Evolutionary conservation across 2,113 vertebrate species (phyloP), one percentile per base, ranked within the genome.

Genomic region (Brachionichthys hirsutus): DNA sequence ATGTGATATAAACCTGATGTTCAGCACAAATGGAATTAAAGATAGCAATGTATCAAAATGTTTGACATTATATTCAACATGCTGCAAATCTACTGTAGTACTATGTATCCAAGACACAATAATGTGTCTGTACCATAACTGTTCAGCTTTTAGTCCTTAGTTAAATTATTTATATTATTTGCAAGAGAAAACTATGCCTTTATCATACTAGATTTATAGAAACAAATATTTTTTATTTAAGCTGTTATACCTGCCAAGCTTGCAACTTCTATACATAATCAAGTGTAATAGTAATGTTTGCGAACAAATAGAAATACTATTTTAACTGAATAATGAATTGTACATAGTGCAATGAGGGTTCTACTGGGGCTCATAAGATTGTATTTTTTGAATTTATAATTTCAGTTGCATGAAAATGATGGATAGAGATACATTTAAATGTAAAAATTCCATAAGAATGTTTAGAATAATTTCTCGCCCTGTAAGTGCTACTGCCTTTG

Each of bases 401-500:
- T 87, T 90, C 73, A 85, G 82, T 88, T 91, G 92, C 90, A 90
- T 92, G 89, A 30, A 30, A 30, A 30, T 30, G 24, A 30, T 30
- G 24, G 24, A 4, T 87, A 92, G 88, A 83, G 77, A 90, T 89
- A 77, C 86, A 78, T 70, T 79, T 80, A 86, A 89, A 92, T 87
- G 67, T 91, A 84, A 90, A 91, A 87, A 83, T 88, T 91, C 83
- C 86, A 86, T 76, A 90, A 86, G 78, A 77, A 87, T 78, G 78
- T 76, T 81, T 84, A 86, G 22, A 89, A 76, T 93, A 92, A 90
- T 87, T 75, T 93, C 92, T 93, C 82, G 84, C 70, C 58, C 78
- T 96, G 94, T 98, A 97, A 94, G 97, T 95, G 94, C 90, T 89
- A 82, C 84, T 54, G 62, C 83, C 91, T 93, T 93, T 93, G 92